phyloP scores from a whole-genome alignment of 2,113 vertebrate genomes.

The Coregonus clupeaformis region DNA sequence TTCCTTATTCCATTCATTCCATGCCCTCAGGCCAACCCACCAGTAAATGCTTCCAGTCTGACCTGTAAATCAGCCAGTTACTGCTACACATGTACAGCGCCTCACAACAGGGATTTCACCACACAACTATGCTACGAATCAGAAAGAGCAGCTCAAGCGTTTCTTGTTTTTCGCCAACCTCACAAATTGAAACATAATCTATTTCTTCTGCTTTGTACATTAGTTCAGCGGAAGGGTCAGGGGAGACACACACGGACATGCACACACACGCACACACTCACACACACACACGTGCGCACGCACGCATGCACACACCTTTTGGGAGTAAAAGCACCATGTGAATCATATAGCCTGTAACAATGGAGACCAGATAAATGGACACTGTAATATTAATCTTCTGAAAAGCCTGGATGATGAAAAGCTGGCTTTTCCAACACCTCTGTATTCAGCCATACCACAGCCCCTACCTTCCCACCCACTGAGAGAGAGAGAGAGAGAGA shows the following conservation, averaged over 20 bases:
- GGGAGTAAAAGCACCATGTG: neutral
- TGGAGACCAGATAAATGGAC: constrained; percentile 46
- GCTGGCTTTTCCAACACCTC: constrained; percentile 54
- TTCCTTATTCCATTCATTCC: neutral
- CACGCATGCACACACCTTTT: constrained; percentile 3
- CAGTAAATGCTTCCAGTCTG: neutral
- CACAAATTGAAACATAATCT: constrained; percentile 50
- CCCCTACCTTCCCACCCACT: constrained; percentile 47
- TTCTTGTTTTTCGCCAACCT: constrained; percentile 43
- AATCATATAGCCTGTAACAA: neutral
- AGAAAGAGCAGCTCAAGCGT: constrained; percentile 53
- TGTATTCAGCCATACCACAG: constrained; percentile 21
- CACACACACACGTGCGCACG: neutral
- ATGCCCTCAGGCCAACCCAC: neutral
- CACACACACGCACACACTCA: neutral
- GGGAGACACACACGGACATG: neutral
- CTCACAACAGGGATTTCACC: constrained; percentile 33
- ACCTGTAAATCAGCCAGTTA: constrained; percentile 49
- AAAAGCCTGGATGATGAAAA: constrained; percentile 49
- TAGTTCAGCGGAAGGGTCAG: constrained; percentile 11
- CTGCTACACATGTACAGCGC: constrained; percentile 50
- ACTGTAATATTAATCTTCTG: constrained; percentile 53
- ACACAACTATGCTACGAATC: constrained; percentile 50
- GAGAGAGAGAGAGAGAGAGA: constrained; percentile 5
- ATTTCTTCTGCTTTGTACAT: constrained; percentile 31